These are phyloP conservation scores for Acanthoscelides obtectus DNA, from an alignment of 2,888 invertebrate species.

Conservation along the genomic window DNA sequence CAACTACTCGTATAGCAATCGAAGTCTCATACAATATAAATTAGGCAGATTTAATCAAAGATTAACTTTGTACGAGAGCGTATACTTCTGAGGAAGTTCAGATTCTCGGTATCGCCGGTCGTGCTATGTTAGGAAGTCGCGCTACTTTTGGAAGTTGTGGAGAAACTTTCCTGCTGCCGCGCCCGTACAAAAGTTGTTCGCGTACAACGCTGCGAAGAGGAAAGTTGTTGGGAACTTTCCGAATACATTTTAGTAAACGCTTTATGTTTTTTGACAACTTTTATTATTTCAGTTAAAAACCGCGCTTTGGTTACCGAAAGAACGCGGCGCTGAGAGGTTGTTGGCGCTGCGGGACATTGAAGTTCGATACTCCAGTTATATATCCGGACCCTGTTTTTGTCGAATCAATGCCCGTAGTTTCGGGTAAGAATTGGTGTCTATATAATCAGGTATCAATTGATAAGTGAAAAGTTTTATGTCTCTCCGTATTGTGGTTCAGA, in stretches of 20 bases:
- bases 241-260: background rate
- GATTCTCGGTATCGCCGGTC: background rate
- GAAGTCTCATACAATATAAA: background rate
- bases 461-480: too few species aligned
- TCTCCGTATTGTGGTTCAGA: too few species aligned
- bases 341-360: background rate
- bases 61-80: background rate
- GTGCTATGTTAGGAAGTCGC: background rate
- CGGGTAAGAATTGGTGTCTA: too few species aligned
- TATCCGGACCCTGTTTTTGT: too few species aligned
- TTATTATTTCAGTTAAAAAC: background rate
- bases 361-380: background rate
- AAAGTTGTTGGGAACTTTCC: slow-evolving; percentile 3
- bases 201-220: background rate
- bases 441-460: too few species aligned
- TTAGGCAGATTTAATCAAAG: background rate
- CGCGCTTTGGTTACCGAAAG: background rate
- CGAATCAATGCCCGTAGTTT: too few species aligned
- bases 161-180: slow-evolving; percentile 4
- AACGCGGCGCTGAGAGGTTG: background rate
- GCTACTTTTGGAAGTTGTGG: background rate
- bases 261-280: slow-evolving; percentile 1
- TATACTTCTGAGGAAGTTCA: background rate
- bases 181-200: slow-evolving; percentile 1
- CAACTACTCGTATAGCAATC: too few species aligned